phyloP scores from a whole-genome alignment of 2,888 invertebrate species.

The Allacma fusca region DNA sequence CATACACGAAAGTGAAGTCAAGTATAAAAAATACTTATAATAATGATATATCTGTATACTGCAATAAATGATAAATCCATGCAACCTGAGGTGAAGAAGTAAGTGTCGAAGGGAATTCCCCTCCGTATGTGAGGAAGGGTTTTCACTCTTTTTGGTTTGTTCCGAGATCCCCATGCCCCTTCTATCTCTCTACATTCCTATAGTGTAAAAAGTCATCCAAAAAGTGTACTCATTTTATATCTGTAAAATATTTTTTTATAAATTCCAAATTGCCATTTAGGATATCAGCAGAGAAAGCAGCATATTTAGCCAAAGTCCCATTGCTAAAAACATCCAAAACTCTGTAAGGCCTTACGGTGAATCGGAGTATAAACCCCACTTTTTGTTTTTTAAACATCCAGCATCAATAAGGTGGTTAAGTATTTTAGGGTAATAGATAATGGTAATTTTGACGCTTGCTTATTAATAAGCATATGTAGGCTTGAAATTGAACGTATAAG shows the following conservation, averaged over 20 bases:
- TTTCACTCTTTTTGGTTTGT: conserved; percentile 61
- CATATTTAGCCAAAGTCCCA: background rate
- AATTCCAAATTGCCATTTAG: background rate
- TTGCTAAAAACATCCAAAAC: background rate
- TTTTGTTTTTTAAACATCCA: too few species aligned
- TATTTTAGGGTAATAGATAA: too few species aligned
- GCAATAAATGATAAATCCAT: background rate
- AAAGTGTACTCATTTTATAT: conserved; percentile 21
- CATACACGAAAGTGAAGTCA: too few species aligned
- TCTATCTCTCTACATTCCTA: conserved; percentile 60
- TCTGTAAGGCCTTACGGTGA: too few species aligned
- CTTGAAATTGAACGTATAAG: too few species aligned
- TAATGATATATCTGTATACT: background rate
- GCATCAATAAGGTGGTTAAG: too few species aligned
- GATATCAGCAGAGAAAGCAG: background rate
- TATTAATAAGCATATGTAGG: too few species aligned
- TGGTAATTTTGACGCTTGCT: too few species aligned
- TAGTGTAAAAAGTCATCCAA: conserved; percentile 35
- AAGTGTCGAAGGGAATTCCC: conserved; percentile 79
- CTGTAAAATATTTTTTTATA: background rate
- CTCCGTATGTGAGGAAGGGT: conserved; percentile 80
- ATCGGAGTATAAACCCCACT: too few species aligned
- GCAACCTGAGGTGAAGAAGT: conserved; percentile 82
- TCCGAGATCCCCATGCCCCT: conserved; percentile 58
- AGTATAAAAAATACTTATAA: background rate